Conservation (phyloP, 2,888 invertebrate genomes). For the Bedellia somnulentella region DNA sequence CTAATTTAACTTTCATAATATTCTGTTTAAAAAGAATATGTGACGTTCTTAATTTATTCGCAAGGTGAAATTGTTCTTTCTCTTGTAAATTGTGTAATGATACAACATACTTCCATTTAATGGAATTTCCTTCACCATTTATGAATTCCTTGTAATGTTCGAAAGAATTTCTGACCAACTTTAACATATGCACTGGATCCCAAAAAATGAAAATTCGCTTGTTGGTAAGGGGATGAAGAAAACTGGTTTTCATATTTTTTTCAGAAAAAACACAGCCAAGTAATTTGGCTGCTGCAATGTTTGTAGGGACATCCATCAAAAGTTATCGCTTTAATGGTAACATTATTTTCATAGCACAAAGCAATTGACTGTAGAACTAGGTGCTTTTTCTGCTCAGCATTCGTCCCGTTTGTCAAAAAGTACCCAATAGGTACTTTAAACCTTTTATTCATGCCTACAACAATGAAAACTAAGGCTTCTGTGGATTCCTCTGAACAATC, state of each 20-base stretch:
- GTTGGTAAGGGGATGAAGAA: slow-evolving; percentile 1
- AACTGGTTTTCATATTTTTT: slow-evolving; percentile 6
- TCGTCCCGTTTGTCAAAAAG: slow-evolving; percentile 8
- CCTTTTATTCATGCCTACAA: slow-evolving; percentile 8
- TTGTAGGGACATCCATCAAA: slow-evolving; percentile 5
- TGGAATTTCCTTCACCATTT: slow-evolving; percentile 2
- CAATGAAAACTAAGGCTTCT: slow-evolving; percentile 9
- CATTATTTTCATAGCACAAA: slow-evolving; percentile 4
- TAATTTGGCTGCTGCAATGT: slow-evolving; percentile 12
- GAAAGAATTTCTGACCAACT: slow-evolving; percentile 10
- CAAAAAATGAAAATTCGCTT: slow-evolving; percentile 5
- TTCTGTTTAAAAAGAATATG: not conserved
- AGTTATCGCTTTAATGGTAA: slow-evolving; percentile 6
- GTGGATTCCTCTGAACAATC: slow-evolving; percentile 5
- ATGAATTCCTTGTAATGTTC: slow-evolving; percentile 5
- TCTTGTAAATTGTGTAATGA: not conserved
- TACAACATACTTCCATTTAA: slow-evolving; percentile 1
- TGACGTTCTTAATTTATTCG: not conserved
- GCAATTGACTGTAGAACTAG: too few relatives aligned
- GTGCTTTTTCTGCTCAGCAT: too few relatives aligned
- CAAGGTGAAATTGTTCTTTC: too few relatives aligned
- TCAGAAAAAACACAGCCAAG: too few relatives aligned
- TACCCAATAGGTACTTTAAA: slow-evolving; percentile 11
- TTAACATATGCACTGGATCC: slow-evolving; percentile 10
- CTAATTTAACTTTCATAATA: too few relatives aligned